phyloP scores from a whole-genome alignment of 2,797 vertebrate genomes.

The Poecilia gillii region DNA sequence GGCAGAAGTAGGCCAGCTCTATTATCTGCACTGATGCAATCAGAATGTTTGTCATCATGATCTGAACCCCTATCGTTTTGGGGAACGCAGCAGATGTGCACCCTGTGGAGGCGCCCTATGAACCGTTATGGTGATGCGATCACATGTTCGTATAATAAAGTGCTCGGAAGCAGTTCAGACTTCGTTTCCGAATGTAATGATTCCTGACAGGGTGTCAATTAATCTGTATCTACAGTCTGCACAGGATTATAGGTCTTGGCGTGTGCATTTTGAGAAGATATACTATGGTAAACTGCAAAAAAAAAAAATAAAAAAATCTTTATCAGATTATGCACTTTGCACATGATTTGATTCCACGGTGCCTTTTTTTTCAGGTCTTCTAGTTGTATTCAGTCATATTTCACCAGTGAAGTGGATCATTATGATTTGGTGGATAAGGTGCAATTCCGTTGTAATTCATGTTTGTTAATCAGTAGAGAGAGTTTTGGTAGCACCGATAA shows the following conservation, averaged over 20 bases:
- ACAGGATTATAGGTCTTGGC: neutral
- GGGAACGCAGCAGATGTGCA: constrained; percentile 13
- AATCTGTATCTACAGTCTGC: constrained; percentile 20
- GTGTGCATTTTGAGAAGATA: neutral
- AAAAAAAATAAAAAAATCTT: neutral
- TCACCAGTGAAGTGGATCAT: neutral
- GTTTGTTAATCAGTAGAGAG: neutral
- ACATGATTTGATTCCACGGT: neutral
- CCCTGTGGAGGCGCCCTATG: constrained; percentile 13
- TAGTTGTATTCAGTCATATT: neutral
- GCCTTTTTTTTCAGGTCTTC: neutral
- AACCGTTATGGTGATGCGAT: constrained; percentile 25
- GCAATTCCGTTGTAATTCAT: neutral
- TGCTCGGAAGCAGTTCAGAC: constrained; percentile 6
- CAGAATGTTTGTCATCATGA: constrained; percentile 40
- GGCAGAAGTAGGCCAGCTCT: constrained; percentile 54
- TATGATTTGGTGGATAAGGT: neutral
- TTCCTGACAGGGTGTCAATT: constrained; percentile 23
- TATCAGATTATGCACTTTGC: neutral
- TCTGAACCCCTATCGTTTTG: constrained; percentile 23
- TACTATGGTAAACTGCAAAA: neutral
- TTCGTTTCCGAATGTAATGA: constrained; percentile 1
- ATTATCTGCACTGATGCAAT: constrained; percentile 63
- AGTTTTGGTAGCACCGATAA: neutral
- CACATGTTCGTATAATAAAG: constrained; percentile 5